Evolutionary conservation across 1,140 invertebrate species (phyloP).

Genomic region (Psilanteris sp.): DNA sequence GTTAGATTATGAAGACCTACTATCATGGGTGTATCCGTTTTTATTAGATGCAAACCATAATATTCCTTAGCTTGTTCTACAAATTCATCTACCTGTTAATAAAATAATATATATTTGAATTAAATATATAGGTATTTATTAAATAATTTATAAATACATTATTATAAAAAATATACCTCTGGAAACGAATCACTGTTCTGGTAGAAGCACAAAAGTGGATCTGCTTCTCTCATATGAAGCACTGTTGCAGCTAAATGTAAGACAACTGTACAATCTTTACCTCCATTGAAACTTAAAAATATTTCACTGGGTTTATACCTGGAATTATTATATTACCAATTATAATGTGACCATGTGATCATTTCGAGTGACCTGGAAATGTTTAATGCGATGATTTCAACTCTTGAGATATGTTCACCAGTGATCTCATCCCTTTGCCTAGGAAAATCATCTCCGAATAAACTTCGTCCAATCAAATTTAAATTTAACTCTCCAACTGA

Average conservation of each 20-base stretch:
- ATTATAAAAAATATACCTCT: conserved; percentile 80
- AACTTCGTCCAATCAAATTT: no score
- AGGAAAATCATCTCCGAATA: no score
- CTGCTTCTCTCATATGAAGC: conserved; percentile 79
- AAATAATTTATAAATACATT: no score
- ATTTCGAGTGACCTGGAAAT: no score
- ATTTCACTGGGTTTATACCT: conserved; percentile 85
- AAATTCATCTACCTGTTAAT: conserved; percentile 86
- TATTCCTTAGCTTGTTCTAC: conserved; percentile 85
- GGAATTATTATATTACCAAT: conserved; percentile 6
- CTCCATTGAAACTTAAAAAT: conserved; percentile 96
- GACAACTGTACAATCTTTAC: conserved; percentile 97
- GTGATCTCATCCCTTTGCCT: no score
- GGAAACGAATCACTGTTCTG: conserved; percentile 87
- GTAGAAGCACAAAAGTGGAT: conserved; percentile 70
- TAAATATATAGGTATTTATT: no score
- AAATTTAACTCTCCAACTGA: no score
- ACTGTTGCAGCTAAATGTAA: conserved; percentile 88
- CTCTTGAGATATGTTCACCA: no score
- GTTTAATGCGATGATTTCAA: no score
- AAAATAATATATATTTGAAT: no score
- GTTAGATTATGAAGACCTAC: conserved; percentile 83
- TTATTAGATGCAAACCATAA: conserved; percentile 87
- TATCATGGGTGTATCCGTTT: conserved; percentile 87
- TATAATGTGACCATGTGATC: no score